A percentile compares a stretch with the other conserved stretches of the same genome.
These are phyloP conservation scores for Scortum barcoo DNA, from an alignment of 2,113 vertebrate genomes.

Conservation along the genomic window DNA sequence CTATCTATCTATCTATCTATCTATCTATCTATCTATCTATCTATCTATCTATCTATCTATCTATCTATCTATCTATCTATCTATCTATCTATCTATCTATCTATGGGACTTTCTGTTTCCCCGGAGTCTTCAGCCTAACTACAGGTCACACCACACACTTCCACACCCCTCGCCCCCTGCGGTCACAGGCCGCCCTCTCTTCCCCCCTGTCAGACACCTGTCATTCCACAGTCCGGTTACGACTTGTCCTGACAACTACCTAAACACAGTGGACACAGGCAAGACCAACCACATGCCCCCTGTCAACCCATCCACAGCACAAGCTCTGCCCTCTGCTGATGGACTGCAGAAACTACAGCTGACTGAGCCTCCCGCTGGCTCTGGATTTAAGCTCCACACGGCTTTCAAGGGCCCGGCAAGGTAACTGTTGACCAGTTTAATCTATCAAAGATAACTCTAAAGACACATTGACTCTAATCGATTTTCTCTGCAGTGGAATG, in stretches of 20 bases:
- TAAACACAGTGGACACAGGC: constrained; percentile 11
- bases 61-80: no score
- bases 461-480: constrained; percentile 5
- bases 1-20: no score
- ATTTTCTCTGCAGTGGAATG: constrained; percentile 25
- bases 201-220: constrained; percentile 76
- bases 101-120: constrained; percentile 85
- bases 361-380: constrained; percentile 16
- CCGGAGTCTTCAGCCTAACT: constrained; percentile 57
- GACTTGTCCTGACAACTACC: constrained; percentile 27
- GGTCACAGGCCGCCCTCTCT: constrained; percentile 50
- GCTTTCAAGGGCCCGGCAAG: constrained; percentile 42
- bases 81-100: no score
- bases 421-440: constrained; percentile 37
- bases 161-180: constrained; percentile 30
- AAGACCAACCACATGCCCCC: constrained; percentile 47
- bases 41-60: no score
- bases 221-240: constrained; percentile 72
- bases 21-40: no score
- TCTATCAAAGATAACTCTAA: not conserved
- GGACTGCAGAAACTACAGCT: constrained; percentile 49
- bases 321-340: constrained; percentile 74
- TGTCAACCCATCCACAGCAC: constrained; percentile 28
- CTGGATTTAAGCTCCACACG: constrained; percentile 5
- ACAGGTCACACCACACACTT: constrained; percentile 21